These are phyloP conservation scores for Onychostruthus taczanowskii DNA, from an alignment of 2,113 vertebrate species.

Conservation along the genomic window DNA sequence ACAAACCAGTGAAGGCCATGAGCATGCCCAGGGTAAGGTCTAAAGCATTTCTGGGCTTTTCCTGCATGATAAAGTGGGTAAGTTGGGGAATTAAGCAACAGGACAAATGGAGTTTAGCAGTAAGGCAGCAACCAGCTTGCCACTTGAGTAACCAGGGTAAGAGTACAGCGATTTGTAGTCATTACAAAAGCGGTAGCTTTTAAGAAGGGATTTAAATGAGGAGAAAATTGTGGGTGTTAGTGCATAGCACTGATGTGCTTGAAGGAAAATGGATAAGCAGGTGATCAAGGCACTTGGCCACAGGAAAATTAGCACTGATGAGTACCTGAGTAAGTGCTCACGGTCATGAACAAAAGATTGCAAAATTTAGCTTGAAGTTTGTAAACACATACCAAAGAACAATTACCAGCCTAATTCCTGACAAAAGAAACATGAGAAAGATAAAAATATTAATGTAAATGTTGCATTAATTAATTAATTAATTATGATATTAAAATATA, in stretches of 20 bases:
- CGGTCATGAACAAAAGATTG: background rate
- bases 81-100: background rate
- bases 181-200: background rate
- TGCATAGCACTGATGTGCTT: background rate
- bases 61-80: background rate
- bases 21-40: rapidly evolving
- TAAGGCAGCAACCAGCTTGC: background rate
- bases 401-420: background rate
- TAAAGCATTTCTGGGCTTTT: background rate
- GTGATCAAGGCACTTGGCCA: background rate
- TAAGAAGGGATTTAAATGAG: slow-evolving; percentile 4
- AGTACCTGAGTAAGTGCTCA: background rate
- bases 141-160: background rate
- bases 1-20: background rate
- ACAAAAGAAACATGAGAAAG: background rate
- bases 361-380: slow-evolving; percentile 36
- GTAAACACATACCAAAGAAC: slow-evolving; percentile 13
- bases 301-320: slow-evolving; percentile 3
- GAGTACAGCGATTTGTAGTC: background rate
- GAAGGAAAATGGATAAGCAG: background rate
- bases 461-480: background rate
- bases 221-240: slow-evolving; percentile 9
- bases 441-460: background rate
- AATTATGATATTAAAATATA: background rate
- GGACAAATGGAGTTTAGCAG: background rate